Base-by-base conservation (phyloP, 2,797 vertebrate genomes). In the Diglossa cyanea region DNA sequence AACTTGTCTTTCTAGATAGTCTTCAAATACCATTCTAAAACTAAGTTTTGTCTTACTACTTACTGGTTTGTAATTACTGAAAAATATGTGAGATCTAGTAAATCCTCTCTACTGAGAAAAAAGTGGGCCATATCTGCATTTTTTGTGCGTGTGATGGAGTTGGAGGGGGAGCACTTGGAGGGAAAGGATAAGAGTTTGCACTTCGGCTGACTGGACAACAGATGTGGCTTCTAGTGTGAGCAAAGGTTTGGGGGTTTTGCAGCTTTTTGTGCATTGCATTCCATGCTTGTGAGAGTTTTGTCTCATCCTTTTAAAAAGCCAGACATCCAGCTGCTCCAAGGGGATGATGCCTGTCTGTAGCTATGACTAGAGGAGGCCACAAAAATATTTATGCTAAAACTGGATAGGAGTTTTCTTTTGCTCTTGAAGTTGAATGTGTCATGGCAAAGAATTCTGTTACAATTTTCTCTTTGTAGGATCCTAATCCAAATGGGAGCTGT, bases 331-430 rank as follows among this genome's bases (percentile, higher is more conserved):
- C 80, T 94, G 79, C 90, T 93, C 40, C 35, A 39, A 75, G 79
- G 40, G 58, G 76, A 51, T 61, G 81, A 70, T 93, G 76, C 54
- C 33, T 86, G 95, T 90, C 90, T 94, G 33, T 65, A 88, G 62
- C 72, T 83, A 25, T 40, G 54, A 35, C 78, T 74, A 60, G 89
- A 87, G 71, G 61, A 82, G 75, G 48, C 81, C 66, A 86, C 90
- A 91, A 76, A 95, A 94, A 89, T 94, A 89, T 85, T 96, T 79
- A 79, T 0, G 1, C 78, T 94, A 80, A 89, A 94, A 86, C 57
- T 83, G 61, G 61, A 50, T 90, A 83, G 66, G 91, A 70, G 62
- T 90, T 90, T 86, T 91, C 33, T 63, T 83, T 66, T 87, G 39
- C 58, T 62, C 4, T 83, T 67, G 26, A 42, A 73, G 55, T 60